Conservation (phyloP, 2,888 invertebrate genomes). For the Tolmerus cingulatus region DNA sequence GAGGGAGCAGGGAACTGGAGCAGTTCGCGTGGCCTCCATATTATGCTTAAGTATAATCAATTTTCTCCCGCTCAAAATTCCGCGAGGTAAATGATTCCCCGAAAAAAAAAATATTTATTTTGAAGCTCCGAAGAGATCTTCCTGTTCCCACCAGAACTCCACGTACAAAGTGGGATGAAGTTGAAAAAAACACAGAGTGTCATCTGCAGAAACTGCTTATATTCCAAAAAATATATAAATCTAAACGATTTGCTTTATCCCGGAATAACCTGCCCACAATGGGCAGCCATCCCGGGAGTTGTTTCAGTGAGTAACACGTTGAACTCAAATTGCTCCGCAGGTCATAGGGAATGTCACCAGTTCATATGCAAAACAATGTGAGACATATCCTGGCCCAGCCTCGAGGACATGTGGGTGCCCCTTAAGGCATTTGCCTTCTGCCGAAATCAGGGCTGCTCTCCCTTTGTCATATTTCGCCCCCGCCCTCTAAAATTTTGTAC, state of each 20-base stretch:
- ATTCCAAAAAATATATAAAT: not conserved
- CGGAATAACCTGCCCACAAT: not conserved
- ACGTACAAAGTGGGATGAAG: not conserved
- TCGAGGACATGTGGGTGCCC: not conserved
- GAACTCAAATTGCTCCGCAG: not conserved
- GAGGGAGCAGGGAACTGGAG: not conserved
- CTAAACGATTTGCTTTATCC: not conserved
- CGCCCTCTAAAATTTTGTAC: not conserved
- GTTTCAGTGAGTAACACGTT: not conserved
- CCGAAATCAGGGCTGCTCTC: slow-evolving; percentile 7
- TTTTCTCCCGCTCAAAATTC: not conserved
- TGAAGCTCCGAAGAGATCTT: not conserved
- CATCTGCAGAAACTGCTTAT: not conserved
- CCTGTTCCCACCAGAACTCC: not conserved
- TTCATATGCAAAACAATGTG: slow-evolving; percentile 18
- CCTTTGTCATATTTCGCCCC: slow-evolving; percentile 11
- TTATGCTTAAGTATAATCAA: not conserved
- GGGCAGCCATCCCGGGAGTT: not conserved
- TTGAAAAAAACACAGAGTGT: not conserved
- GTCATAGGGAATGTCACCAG: not conserved
- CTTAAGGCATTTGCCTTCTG: not conserved
- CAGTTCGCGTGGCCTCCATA: not conserved
- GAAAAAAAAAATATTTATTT: not conserved
- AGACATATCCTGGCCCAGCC: not conserved
- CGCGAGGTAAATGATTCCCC: not conserved